Percentiles rank a stretch among this genome's conserved stretches.
These are phyloP conservation scores for Lepus americanus DNA, from an alignment of 2,113 vertebrate species.

Conservation along the genomic window DNA sequence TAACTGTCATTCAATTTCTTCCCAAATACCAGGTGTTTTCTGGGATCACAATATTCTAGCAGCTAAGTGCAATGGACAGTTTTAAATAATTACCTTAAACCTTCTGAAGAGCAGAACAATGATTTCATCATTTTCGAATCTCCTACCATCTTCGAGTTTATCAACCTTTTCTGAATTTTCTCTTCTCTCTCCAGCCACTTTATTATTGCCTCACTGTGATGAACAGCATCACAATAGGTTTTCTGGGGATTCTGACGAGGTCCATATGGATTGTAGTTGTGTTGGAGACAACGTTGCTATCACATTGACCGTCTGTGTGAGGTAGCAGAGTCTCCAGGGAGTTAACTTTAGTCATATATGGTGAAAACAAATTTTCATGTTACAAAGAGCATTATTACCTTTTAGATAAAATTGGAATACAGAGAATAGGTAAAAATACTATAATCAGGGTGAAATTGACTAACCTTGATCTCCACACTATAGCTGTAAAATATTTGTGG, in stretches of 20 bases:
- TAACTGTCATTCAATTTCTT: background rate
- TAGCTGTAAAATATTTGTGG: background rate
- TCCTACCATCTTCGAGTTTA: background rate
- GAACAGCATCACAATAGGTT: background rate
- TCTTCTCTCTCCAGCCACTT: background rate
- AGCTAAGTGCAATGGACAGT: background rate
- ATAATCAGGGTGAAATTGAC: slow-evolving; percentile 8
- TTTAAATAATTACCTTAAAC: background rate
- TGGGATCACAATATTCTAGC: background rate
- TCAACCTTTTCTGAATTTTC: background rate
- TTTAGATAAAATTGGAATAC: background rate
- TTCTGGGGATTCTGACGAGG: background rate
- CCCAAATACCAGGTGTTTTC: background rate
- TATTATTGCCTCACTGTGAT: background rate
- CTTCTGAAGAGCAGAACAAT: background rate
- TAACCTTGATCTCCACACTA: background rate
- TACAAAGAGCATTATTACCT: background rate
- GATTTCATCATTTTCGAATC: background rate
- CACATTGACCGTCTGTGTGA: background rate
- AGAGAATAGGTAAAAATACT: slow-evolving; percentile 21
- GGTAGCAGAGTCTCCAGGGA: background rate
- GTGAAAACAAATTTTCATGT: background rate
- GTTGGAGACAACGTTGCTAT: too few species aligned
- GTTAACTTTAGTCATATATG: background rate
- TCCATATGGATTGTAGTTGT: background rate